These are phyloP conservation scores for Clytia hemisphaerica DNA, from an alignment of 30 jellyfish, hydroid and myxozoan species.

Conservation along the genomic window DNA sequence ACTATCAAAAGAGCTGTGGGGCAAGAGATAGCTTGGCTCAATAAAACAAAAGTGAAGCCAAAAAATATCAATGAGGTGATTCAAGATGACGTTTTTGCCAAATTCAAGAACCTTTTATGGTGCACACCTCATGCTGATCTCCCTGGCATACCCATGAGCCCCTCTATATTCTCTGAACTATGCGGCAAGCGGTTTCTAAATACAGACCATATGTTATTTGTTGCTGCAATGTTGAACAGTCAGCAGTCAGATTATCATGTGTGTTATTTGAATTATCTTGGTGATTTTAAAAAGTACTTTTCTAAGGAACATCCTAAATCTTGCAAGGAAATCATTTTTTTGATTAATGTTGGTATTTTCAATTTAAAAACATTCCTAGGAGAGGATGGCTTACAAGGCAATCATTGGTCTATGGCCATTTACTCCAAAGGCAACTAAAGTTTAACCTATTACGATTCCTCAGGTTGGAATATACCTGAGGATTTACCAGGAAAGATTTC, in stretches of 20 bases:
- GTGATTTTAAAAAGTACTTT: not conserved
- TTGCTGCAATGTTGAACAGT: slow-evolving; percentile 3
- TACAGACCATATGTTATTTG: not conserved
- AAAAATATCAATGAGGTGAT: slow-evolving; percentile 9
- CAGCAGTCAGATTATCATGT: not conserved
- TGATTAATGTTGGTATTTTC: slow-evolving; percentile 11
- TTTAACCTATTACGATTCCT: slow-evolving; percentile 28
- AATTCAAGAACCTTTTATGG: slow-evolving; percentile 1
- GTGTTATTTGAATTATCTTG: slow-evolving; percentile 7
- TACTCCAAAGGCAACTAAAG: not conserved
- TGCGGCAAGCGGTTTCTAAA: slow-evolving; percentile 8
- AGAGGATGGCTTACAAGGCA: slow-evolving; percentile 29
- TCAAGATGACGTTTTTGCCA: no score
- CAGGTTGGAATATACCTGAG: slow-evolving; percentile 31
- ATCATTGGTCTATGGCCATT: slow-evolving; percentile 22
- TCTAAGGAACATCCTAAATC: not conserved
- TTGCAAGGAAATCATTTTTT: not conserved
- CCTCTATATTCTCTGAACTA: slow-evolving; percentile 8
- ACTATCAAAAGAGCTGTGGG: slow-evolving; percentile 13
- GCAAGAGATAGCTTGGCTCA: slow-evolving; percentile 19
- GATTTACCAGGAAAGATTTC: slow-evolving; percentile 1
- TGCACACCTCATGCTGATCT: not conserved
- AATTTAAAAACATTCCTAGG: slow-evolving; percentile 5
- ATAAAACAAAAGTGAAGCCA: slow-evolving; percentile 3
- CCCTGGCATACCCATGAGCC: slow-evolving; percentile 4